Base-by-base conservation (phyloP, 2,888 invertebrate species). In the Drosophila affinis region DNA sequence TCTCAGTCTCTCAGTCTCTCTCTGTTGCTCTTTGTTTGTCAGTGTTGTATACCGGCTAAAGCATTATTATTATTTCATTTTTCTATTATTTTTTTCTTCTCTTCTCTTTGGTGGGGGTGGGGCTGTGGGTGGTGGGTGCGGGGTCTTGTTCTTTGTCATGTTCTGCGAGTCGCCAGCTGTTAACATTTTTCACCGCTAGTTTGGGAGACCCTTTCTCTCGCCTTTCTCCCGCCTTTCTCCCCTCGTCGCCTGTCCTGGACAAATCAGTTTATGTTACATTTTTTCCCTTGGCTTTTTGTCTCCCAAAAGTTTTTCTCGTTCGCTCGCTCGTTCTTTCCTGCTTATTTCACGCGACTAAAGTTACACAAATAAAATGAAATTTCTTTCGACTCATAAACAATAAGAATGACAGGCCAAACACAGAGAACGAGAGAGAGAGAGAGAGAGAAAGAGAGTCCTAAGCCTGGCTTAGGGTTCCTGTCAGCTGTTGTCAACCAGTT, bases 351-450 rank as follows among this genome's bases (percentile, higher is more conserved):
- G 68, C 68, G 69, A 60, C 68, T 70, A 60, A 70, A 70, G 70
- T 70, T 68, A 32, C 70, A 68, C 70, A 68, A 70, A 70, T 68
- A 70, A 67, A 67, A 64, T 51, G 51, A 56, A 69, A 67, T 68
- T 70, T 68, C 46, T 70, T 68, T 70, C 55, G 68, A 68, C 68
- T 68, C 70, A 70, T 70, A 70, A 70, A 70, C 70, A 70, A 70
- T 60, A 68, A 55, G 68, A 69, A 29, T 54, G 68, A 67, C 69
- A 69, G 69, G 49, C 58, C 21, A 39, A 39, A n/a, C n/a, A 21
- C 32, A 18, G n/a, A 29, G 29, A 29, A 2, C 12, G 48, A 17
- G 17, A 21, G 39, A 21, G 39, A 24, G 27, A 39, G 29, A 9
- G 9, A 7, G 62, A 10, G 27, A 39, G 46, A 21, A 9, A 3